Conservation (phyloP, 2,888 invertebrate genomes). For the Perizoma affinitatum region DNA sequence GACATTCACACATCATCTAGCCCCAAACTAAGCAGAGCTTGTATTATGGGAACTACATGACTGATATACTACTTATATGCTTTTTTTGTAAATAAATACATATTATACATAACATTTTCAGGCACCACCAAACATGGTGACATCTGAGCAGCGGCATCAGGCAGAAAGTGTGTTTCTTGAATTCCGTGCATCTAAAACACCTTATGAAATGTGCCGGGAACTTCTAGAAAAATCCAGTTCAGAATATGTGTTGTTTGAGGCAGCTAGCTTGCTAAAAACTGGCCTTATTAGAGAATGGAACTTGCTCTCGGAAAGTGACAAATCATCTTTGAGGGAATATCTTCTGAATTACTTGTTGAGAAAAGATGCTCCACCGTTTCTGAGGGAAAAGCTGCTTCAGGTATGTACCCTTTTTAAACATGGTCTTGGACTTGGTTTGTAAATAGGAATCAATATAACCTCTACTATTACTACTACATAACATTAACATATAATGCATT, state of each 20-base stretch:
- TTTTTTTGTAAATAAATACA: too few species aligned
- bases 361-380: constrained; percentile 88
- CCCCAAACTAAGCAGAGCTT: too few species aligned
- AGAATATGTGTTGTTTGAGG: constrained; percentile 94
- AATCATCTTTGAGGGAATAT: constrained; percentile 89
- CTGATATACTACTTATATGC: too few species aligned
- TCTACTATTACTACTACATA: too few species aligned
- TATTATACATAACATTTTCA: constrained; percentile 59
- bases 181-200: constrained; percentile 92
- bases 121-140: constrained; percentile 92
- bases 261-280: constrained; percentile 91
- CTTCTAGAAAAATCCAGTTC: constrained; percentile 89
- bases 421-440: too few species aligned
- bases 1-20: too few species aligned
- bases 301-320: constrained; percentile 87
- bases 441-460: too few species aligned
- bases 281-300: constrained; percentile 94
- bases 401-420: constrained; percentile 53
- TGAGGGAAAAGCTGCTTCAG: constrained; percentile 89
- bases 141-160: constrained; percentile 89
- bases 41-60: too few species aligned
- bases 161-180: constrained; percentile 93
- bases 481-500: too few species aligned
- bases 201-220: constrained; percentile 91
- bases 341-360: constrained; percentile 90